A percentile compares a stretch with the other conserved stretches of the same genome.
Conservation (phyloP, 2,888 invertebrate species). For the Diloba caeruleocephala region DNA sequence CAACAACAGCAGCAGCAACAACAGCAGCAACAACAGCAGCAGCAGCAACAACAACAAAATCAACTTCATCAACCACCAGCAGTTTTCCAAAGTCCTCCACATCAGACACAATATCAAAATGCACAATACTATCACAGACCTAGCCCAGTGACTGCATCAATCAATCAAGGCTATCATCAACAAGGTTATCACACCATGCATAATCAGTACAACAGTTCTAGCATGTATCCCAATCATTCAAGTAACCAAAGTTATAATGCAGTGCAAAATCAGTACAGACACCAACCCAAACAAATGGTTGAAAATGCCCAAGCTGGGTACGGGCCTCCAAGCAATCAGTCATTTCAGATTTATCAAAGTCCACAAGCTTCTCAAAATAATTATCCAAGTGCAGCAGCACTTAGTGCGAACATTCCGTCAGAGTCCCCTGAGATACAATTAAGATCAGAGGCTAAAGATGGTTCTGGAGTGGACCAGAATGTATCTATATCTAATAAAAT, state of each 20-base stretch:
- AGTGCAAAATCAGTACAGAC: slow-evolving; percentile 77
- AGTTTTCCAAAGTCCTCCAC: slow-evolving; percentile 81
- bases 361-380: slow-evolving; percentile 74
- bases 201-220: slow-evolving; percentile 74
- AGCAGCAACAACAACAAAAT: slow-evolving; percentile 58
- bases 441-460: slow-evolving; percentile 66
- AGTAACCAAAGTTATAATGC: slow-evolving; percentile 73
- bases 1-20: slow-evolving; percentile 58
- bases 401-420: slow-evolving; percentile 59
- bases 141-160: slow-evolving; percentile 65
- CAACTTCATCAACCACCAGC: slow-evolving; percentile 62
- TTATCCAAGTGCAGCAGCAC: slow-evolving; percentile 65
- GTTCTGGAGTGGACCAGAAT: slow-evolving; percentile 62
- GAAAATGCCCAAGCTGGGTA: slow-evolving; percentile 70
- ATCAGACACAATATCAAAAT: slow-evolving; percentile 81
- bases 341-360: slow-evolving; percentile 84
- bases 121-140: slow-evolving; percentile 80
- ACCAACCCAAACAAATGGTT: slow-evolving; percentile 70
- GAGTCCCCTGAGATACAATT: slow-evolving; percentile 67
- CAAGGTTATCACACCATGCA: slow-evolving; percentile 75
- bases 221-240: slow-evolving; percentile 70
- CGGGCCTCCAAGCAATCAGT: slow-evolving; percentile 66
- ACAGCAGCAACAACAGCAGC: slow-evolving; percentile 50
- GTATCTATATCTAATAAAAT: slow-evolving; percentile 58
- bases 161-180: slow-evolving; percentile 73